Conservation (phyloP, 2,113 vertebrate genomes). For the Halcyon malimbica region DNA sequence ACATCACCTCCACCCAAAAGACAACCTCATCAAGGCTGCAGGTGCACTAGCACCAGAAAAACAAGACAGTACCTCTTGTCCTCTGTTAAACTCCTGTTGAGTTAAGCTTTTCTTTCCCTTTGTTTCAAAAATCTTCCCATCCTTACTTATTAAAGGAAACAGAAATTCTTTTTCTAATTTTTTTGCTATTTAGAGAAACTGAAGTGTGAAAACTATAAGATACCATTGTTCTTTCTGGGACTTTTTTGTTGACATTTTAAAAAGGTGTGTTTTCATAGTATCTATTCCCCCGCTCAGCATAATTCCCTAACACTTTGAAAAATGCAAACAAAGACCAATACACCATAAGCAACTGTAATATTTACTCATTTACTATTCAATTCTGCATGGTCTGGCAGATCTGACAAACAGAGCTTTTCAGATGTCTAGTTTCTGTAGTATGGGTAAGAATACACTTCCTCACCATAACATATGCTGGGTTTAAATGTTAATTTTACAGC, state of each 20-base stretch:
- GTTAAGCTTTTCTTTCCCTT: not conserved
- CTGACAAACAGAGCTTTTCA: conserved; percentile 11
- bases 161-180: not conserved
- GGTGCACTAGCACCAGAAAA: not conserved
- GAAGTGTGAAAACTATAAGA: not conserved
- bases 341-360: not conserved
- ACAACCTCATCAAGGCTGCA: not conserved
- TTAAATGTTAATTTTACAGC: not conserved
- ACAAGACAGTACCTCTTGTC: not conserved
- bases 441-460: not conserved
- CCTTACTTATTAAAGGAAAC: not conserved
- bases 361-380: not conserved
- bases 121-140: not conserved
- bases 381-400: conserved; percentile 10
- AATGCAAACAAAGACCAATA: not conserved
- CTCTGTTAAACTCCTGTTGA: not conserved
- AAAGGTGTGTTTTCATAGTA: not conserved
- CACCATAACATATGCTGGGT: not conserved
- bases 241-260: not conserved
- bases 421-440: not conserved
- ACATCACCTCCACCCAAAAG: not conserved
- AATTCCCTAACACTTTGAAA: not conserved
- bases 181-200: not conserved
- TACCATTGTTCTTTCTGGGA: not conserved
- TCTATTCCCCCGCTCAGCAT: not conserved